phyloP scores from a whole-genome alignment of 2,888 invertebrate genomes.

The Odontomyia ornata region DNA sequence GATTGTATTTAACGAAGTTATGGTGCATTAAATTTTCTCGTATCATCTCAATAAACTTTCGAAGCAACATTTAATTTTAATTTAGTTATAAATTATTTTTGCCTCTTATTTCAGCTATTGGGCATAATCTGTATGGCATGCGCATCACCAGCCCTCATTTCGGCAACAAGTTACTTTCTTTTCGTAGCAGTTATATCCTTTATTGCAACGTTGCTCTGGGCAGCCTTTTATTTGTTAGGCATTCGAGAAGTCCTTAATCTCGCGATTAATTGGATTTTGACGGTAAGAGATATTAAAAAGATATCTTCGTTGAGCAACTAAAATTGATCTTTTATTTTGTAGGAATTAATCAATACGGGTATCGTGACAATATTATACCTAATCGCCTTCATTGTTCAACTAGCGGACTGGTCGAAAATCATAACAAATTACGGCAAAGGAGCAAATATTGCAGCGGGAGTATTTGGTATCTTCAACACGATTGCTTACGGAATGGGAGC shows the following conservation, averaged over 20 bases:
- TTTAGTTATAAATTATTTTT: too few relatives aligned
- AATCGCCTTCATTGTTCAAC: constrained; percentile 82
- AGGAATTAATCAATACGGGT: constrained; percentile 84
- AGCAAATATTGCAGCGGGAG: constrained; percentile 79
- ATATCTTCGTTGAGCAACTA: too few relatives aligned
- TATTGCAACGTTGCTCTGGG: constrained; percentile 84
- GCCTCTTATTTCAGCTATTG: constrained; percentile 75
- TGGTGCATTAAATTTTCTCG: too few relatives aligned
- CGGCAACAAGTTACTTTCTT: constrained; percentile 79
- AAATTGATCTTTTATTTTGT: constrained; percentile 63
- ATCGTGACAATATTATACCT: constrained; percentile 76
- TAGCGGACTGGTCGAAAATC: constrained; percentile 69
- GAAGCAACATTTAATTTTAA: too few relatives aligned
- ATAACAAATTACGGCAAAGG: constrained; percentile 59
- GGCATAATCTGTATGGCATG: constrained; percentile 88
- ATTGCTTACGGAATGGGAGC: constrained; percentile 80
- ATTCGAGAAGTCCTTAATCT: constrained; percentile 80
- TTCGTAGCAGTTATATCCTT: constrained; percentile 85
- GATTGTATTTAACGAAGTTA: too few relatives aligned
- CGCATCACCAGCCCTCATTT: constrained; percentile 66
- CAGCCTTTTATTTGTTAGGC: constrained; percentile 80
- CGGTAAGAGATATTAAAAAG: constrained; percentile 68
- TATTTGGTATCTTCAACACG: constrained; percentile 85
- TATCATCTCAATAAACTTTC: too few relatives aligned
- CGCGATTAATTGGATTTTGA: constrained; percentile 84